Evolutionary conservation across 2,113 vertebrate genomes (phyloP).

Genomic region (Numida meleagris): DNA sequence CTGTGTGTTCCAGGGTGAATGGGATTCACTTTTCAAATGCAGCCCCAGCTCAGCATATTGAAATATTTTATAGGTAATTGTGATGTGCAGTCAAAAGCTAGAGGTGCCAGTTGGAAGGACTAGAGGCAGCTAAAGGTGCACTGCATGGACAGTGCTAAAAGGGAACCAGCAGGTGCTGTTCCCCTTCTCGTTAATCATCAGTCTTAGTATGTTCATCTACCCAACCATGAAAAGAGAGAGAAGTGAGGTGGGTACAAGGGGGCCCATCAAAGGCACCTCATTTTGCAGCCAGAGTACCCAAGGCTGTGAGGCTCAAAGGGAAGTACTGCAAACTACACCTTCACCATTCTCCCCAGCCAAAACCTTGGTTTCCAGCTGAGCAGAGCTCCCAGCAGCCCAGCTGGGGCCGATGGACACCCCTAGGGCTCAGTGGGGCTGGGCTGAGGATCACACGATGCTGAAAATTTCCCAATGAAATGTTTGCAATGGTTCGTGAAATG

Average conservation of each 20-base stretch:
- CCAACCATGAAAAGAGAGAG: background rate
- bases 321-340: fast-evolving
- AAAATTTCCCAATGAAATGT: background rate
- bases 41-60: background rate
- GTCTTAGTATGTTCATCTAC: background rate
- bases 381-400: background rate
- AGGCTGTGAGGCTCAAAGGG: fast-evolving
- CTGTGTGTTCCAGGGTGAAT: background rate
- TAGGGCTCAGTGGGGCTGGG: background rate
- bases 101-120: background rate
- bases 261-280: background rate
- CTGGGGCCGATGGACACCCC: background rate
- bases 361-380: background rate
- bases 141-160: background rate
- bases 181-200: background rate
- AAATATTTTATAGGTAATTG: background rate
- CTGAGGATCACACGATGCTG: background rate
- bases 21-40: background rate
- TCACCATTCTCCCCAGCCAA: fast-evolving
- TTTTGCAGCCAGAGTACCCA: background rate
- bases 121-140: background rate
- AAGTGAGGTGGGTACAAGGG: background rate
- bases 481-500: constrained; percentile 26
- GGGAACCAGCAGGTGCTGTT: background rate
- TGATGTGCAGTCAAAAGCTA: background rate